Conservation (phyloP, 2,888 invertebrate species). For the Chalcis sispes region DNA sequence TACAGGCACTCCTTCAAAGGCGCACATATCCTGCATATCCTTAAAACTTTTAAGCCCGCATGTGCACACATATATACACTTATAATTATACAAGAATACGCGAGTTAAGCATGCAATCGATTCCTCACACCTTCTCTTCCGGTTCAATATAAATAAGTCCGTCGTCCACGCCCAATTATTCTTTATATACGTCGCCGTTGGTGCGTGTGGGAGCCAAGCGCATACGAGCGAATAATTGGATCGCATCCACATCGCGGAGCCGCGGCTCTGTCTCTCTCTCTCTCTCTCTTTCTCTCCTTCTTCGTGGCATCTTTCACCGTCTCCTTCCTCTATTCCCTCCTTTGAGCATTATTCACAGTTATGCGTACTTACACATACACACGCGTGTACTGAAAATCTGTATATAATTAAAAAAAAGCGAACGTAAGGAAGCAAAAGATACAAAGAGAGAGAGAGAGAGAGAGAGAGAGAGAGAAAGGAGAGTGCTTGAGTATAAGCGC, state of each 20-base stretch:
- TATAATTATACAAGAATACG: too few relatives aligned
- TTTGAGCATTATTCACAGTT: constrained; percentile 21
- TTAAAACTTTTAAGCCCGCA: not conserved
- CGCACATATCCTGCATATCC: too few relatives aligned
- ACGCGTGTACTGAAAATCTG: not conserved
- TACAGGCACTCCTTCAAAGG: too few relatives aligned
- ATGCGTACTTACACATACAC: not conserved
- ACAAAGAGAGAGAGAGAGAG: not conserved
- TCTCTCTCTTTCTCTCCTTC: too few relatives aligned
- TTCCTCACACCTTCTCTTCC: not conserved
- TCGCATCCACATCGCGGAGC: too few relatives aligned
- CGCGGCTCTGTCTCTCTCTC: too few relatives aligned
- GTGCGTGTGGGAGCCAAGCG: too few relatives aligned
- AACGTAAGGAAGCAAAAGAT: not conserved
- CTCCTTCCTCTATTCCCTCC: too few relatives aligned
- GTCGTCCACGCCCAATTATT: too few relatives aligned
- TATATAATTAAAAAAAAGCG: not conserved
- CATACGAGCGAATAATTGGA: constrained; percentile 36
- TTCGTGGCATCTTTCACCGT: too few relatives aligned
- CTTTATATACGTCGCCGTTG: not conserved
- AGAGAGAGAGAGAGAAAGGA: too few relatives aligned
- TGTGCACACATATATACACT: not conserved
- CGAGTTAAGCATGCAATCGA: not conserved
- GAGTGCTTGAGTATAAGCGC: too few relatives aligned
- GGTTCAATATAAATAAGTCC: not conserved